Conservation (phyloP, 2,888 invertebrate species). For the Archaeoteleia sp. region DNA sequence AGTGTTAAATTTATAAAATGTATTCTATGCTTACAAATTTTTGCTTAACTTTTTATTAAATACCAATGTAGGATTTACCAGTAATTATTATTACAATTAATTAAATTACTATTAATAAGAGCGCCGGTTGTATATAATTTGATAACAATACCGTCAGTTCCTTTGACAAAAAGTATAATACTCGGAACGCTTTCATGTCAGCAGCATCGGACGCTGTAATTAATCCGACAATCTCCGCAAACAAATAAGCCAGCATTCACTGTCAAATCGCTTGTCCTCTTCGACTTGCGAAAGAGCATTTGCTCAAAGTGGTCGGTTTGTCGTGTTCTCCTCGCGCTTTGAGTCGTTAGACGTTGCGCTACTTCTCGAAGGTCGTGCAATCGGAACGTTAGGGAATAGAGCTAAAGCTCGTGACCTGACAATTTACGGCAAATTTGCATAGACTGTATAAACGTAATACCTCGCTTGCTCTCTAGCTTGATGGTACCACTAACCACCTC, state of each 20-base stretch:
- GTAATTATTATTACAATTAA: too few species aligned
- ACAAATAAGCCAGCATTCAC: slow-evolving; percentile 20
- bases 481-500: slow-evolving; percentile 56
- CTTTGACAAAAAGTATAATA: too few species aligned
- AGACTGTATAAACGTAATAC: slow-evolving; percentile 60
- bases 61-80: too few species aligned
- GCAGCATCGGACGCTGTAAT: slow-evolving; percentile 23
- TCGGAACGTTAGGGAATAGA: slow-evolving; percentile 48
- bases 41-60: too few species aligned
- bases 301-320: slow-evolving; percentile 43
- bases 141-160: too few species aligned
- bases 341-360: slow-evolving; percentile 38
- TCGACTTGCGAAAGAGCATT: slow-evolving; percentile 31
- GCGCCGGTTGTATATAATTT: too few species aligned
- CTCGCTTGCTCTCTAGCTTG: slow-evolving; percentile 37
- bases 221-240: slow-evolving; percentile 30
- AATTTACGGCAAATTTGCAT: slow-evolving; percentile 65
- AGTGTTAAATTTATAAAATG: too few species aligned
- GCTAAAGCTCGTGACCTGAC: slow-evolving; percentile 54
- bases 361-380: slow-evolving; percentile 46
- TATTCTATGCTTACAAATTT: too few species aligned
- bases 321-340: slow-evolving; percentile 16
- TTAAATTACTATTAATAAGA: too few species aligned
- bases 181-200: slow-evolving; percentile 4
- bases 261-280: slow-evolving; percentile 43